Base-by-base conservation (phyloP, 2,888 invertebrate genomes). In the Cryptocephalus moraei region DNA sequence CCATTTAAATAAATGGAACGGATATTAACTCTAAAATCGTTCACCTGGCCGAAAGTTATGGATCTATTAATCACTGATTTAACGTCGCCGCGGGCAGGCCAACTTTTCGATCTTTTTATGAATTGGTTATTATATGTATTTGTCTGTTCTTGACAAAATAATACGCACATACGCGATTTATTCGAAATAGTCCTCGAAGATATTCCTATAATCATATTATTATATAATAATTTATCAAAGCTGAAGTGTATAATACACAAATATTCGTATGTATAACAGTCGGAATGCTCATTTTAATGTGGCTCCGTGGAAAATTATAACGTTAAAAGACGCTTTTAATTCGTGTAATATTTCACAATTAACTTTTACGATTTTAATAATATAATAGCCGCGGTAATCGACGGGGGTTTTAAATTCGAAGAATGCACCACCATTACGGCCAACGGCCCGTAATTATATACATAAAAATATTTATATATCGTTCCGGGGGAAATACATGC, bases 41-140 rank as follows among this genome's bases (percentile, higher is more conserved):
- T 65, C 66, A 66, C 66, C 66, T 67, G 64, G 60, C 56, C 59
- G 51, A 61, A 62, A 64, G 62, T 63, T 64, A 64, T 63, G 58
- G 64, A 62, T 63, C 65, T 62, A 66, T 66, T 66, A 66, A 66
- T 66, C 66, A 66, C 56, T 46, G 55, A 60, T 59, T 59, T 57
- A 59, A 61, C 54, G 55, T 58, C 56, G 62, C 62, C 59, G 52
- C 46, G 45, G 60, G 63, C 61, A 43, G 50, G 50, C 51, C 63
- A 62, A 64, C 63, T 65, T 62, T 36, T 45, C 40, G 49, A 42
- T 41, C 47, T 49, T 50, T 49, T 44, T 38, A 41, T 32, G 34
- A 33, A 33, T 43, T 40, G 43, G 31, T 45, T 49, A 52, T 52
- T 52, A 52, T 52, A 46, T 39, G 13, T 62, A 56, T 62, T 63